Conservation (phyloP, 2,797 vertebrate genomes). For the Apogon hyalosoma region DNA sequence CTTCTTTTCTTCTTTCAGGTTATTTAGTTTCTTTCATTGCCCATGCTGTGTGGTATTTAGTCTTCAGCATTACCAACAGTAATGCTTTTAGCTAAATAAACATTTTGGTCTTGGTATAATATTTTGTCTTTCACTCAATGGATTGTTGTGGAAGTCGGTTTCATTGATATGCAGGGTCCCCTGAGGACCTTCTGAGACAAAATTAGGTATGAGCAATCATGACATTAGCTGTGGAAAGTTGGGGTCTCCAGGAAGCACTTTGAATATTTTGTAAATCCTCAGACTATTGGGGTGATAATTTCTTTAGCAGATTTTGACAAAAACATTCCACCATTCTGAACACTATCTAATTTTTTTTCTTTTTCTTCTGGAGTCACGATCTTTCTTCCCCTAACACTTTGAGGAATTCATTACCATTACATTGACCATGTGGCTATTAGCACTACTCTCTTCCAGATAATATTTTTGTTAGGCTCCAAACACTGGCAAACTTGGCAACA, state of each 20-base stretch:
- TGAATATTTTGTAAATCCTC: too few species aligned
- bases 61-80: not conserved
- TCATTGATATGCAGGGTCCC: too few species aligned
- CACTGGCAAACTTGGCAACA: conserved; percentile 8
- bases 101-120: too few species aligned
- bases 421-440: not conserved
- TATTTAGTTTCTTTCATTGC: not conserved
- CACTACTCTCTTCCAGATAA: not conserved
- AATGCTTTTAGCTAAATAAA: too few species aligned
- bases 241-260: not conserved
- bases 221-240: not conserved
- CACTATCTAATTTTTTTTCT: not conserved
- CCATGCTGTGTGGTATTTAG: not conserved
- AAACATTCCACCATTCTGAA: not conserved
- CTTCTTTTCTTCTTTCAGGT: not conserved
- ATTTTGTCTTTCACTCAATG: too few species aligned
- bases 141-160: too few species aligned
- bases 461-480: not conserved
- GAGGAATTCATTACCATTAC: conserved; percentile 11
- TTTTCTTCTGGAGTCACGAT: too few species aligned
- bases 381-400: not conserved
- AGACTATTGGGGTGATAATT: too few species aligned
- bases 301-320: too few species aligned
- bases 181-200: too few species aligned
- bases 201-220: too few species aligned